Percentiles rank a stretch among this genome's conserved stretches.
Conservation (phyloP, 2,797 vertebrate species). For the Merluccius polli region DNA sequence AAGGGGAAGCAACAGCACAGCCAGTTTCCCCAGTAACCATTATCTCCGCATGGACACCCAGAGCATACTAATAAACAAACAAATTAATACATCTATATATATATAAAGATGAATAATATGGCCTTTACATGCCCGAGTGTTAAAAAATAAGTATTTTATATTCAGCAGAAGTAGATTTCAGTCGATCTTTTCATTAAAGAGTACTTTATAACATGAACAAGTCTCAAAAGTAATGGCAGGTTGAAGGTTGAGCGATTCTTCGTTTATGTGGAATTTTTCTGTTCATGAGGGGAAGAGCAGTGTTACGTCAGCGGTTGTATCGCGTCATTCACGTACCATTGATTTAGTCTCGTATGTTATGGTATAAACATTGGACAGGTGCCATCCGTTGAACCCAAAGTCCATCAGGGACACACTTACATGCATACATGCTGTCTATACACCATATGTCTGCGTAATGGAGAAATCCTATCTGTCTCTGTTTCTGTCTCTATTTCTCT, state of each 20-base stretch:
- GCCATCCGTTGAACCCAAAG: slow-evolving; percentile 34
- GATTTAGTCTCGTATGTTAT: slow-evolving; percentile 30
- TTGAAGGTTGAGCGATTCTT: not conserved
- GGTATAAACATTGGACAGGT: slow-evolving; percentile 36
- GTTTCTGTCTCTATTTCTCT: slow-evolving; percentile 5
- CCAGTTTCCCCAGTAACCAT: slow-evolving; percentile 1
- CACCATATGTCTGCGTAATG: not conserved
- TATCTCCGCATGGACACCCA: not conserved
- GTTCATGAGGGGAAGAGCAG: not conserved
- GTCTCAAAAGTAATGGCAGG: too few relatives aligned
- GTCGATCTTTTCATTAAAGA: not conserved
- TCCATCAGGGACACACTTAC: slow-evolving; percentile 11
- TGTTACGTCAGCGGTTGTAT: not conserved
- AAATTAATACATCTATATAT: not conserved
- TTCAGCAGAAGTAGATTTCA: not conserved
- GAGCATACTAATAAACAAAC: not conserved
- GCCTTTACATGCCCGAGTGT: not conserved
- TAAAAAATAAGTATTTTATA: not conserved
- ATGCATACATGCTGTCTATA: slow-evolving; percentile 26
- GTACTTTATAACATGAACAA: too few relatives aligned
- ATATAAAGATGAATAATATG: not conserved
- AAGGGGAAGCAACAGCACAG: not conserved
- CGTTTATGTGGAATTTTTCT: not conserved
- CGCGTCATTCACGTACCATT: slow-evolving; percentile 10
- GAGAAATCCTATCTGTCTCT: not conserved